Percentiles rank a stretch among this genome's conserved stretches.
phyloP scores from a whole-genome alignment of 30 jellyfish, hydroid and myxozoan species.

The Pseudorhiza aurosa region DNA sequence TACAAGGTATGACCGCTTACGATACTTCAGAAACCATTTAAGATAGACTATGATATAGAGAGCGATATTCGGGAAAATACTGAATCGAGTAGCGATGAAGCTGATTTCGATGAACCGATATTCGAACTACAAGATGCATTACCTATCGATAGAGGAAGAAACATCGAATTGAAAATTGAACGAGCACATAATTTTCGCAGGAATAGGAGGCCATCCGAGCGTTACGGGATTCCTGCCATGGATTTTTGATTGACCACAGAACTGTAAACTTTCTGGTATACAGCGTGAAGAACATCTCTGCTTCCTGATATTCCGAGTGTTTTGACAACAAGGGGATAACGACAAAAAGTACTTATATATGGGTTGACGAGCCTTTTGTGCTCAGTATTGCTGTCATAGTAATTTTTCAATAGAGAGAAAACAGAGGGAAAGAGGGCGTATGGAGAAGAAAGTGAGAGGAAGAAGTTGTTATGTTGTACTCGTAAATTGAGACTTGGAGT shows the following conservation, averaged over 20 bases:
- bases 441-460: no score
- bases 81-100: neutral
- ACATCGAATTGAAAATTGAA: neutral
- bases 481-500: no score
- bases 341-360: no score
- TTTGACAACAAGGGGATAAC: neutral
- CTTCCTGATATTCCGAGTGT: neutral
- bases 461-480: no score
- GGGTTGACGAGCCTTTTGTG: no score
- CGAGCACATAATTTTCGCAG: neutral
- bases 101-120: neutral
- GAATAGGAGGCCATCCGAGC: neutral
- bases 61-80: neutral
- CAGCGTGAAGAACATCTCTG: neutral
- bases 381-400: no score
- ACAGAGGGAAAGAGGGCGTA: no score
- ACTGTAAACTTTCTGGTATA: neutral
- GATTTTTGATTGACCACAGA: neutral
- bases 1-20: no score
- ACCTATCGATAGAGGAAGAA: neutral
- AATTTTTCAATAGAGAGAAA: no score
- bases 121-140: neutral
- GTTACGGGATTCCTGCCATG: neutral
- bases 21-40: neutral
- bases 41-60: constrained; percentile 6